A percentile compares a stretch with the other conserved stretches of the same genome.
Evolutionary conservation across 2,797 vertebrate genomes (phyloP).

Genomic region (Gambelia wislizenii): DNA sequence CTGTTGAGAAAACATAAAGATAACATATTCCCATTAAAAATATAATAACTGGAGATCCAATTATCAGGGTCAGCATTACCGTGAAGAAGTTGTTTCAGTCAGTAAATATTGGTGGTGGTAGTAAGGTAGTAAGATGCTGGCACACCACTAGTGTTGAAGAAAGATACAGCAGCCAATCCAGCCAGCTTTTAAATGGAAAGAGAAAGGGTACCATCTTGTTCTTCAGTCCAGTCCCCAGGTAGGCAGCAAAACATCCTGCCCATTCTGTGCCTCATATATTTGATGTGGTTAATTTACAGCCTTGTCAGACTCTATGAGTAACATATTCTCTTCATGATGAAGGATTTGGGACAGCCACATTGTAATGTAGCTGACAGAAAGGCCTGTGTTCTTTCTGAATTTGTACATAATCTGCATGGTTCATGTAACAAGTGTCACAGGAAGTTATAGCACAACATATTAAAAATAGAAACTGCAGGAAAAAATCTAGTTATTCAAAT

Average conservation of each 20-base stretch:
- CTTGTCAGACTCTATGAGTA: not conserved
- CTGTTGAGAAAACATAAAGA: not conserved
- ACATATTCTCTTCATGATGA: not conserved
- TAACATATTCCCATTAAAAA: not conserved
- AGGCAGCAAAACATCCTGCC: not conserved
- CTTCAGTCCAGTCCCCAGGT: too few species aligned
- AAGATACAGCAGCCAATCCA: not conserved
- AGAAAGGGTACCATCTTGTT: not conserved
- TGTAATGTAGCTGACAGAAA: constrained; percentile 21
- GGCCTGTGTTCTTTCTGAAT: not conserved
- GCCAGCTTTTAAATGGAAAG: not conserved
- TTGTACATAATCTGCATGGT: not conserved
- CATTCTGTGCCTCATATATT: not conserved
- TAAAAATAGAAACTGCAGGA: not conserved
- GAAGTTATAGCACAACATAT: constrained; percentile 8
- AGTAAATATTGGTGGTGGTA: not conserved
- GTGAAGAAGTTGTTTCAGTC: not conserved
- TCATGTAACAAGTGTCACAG: constrained; percentile 10
- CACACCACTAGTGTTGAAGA: not conserved
- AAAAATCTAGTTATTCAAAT: constrained; percentile 14
- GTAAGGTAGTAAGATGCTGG: not conserved
- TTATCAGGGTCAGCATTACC: not conserved
- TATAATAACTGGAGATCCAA: not conserved
- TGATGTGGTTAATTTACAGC: not conserved
- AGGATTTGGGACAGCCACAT: constrained; percentile 19